A percentile compares a stretch with the other conserved stretches of the same genome.
These are phyloP conservation scores for Uria aalge DNA, from an alignment of 2,113 vertebrate genomes.

Conservation along the genomic window DNA sequence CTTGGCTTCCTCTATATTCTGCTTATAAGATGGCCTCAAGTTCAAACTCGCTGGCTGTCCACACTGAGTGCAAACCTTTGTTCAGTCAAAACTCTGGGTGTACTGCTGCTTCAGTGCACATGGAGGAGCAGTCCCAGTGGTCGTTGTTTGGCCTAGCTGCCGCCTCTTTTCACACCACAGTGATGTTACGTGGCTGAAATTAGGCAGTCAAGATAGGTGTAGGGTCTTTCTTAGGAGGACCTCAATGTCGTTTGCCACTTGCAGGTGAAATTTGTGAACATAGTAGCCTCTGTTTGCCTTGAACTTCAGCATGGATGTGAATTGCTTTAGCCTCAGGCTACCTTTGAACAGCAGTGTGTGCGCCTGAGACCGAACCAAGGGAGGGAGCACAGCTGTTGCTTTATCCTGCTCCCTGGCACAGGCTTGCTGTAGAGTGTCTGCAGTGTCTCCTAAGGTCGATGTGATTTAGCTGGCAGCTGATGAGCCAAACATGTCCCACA, in stretches of 20 bases:
- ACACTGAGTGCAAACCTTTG: not conserved
- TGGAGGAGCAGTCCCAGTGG: not conserved
- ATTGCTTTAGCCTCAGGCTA: not conserved
- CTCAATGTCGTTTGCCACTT: not conserved
- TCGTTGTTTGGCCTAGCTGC: not conserved
- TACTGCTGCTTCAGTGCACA: fast-evolving
- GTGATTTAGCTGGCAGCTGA: not conserved
- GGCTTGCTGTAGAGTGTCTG: not conserved
- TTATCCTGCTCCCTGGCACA: not conserved
- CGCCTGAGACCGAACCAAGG: not conserved
- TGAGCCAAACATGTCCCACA: not conserved
- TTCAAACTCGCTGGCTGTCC: not conserved
- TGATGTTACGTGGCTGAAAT: not conserved
- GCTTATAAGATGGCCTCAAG: not conserved
- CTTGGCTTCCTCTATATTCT: not conserved
- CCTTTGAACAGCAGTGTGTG: not conserved
- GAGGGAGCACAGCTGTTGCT: not conserved
- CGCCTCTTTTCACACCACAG: not conserved
- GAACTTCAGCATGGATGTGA: not conserved
- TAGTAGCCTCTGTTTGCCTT: not conserved
- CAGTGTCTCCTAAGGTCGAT: not conserved
- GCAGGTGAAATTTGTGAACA: not conserved
- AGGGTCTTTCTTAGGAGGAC: not conserved
- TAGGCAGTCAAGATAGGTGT: not conserved
- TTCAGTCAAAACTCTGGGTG: fast-evolving